phyloP scores from a whole-genome alignment of 2,113 vertebrate species.

The Sprattus sprattus region DNA sequence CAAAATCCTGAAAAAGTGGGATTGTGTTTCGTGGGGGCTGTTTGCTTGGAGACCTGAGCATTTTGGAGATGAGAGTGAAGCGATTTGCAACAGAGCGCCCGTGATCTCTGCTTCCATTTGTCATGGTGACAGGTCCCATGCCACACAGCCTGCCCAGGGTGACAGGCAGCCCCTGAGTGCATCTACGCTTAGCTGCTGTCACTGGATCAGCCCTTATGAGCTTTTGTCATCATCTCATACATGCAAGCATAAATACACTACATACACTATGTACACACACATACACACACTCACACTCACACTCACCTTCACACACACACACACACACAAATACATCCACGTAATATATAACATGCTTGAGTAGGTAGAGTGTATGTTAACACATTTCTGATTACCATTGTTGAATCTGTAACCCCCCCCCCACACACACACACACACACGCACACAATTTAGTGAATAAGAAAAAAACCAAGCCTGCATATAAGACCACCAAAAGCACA shows the following conservation, averaged over 20 bases:
- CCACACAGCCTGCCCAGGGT: background rate
- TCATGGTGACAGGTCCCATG: background rate
- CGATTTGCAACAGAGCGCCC: conserved; percentile 2
- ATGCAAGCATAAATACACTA: background rate
- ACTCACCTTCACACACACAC: background rate
- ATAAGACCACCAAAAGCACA: too few relatives aligned
- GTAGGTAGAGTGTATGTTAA: background rate
- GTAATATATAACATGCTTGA: too few relatives aligned
- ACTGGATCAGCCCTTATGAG: too few relatives aligned
- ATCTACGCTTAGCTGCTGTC: too few relatives aligned
- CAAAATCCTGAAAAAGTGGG: too few relatives aligned
- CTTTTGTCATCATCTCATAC: too few relatives aligned
- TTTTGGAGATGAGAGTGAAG: background rate
- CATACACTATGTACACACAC: background rate
- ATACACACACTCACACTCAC: background rate
- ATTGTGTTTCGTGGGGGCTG: background rate
- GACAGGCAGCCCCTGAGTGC: too few relatives aligned
- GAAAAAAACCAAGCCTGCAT: too few relatives aligned
- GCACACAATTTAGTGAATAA: too few relatives aligned
- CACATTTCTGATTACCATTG: too few relatives aligned
- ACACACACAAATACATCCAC: background rate
- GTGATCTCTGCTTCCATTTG: background rate
- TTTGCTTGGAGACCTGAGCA: background rate
- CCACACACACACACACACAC: too few relatives aligned
- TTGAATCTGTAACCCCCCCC: too few relatives aligned